Percentiles rank a stretch among this genome's conserved stretches.
These are phyloP conservation scores for Tethea ocularis DNA, from an alignment of 2,888 invertebrate genomes.

Conservation along the genomic window DNA sequence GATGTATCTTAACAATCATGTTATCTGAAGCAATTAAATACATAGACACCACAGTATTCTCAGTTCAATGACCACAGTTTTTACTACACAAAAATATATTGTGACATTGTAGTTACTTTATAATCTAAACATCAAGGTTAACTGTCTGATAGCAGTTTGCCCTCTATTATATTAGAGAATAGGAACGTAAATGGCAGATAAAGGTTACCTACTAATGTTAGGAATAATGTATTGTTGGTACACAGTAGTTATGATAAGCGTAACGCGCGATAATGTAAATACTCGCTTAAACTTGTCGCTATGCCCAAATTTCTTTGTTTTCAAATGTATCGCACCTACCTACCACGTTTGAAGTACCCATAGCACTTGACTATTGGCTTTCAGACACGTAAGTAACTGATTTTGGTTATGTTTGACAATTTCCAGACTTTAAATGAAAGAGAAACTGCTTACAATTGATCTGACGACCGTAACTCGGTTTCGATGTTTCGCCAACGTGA, in stretches of 20 bases:
- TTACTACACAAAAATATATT: not conserved
- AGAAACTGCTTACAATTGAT: not conserved
- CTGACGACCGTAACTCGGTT: not conserved
- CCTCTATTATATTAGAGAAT: not conserved
- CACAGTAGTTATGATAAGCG: not conserved
- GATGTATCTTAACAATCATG: not conserved
- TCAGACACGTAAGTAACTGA: not conserved
- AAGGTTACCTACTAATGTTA: not conserved
- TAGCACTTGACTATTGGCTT: not conserved
- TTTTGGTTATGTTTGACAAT: not conserved
- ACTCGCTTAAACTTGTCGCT: not conserved
- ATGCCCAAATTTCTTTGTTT: not conserved
- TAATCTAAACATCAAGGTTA: constrained; percentile 1
- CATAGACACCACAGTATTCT: not conserved
- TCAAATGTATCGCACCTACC: not conserved
- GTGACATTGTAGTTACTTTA: not conserved
- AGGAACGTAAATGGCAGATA: not conserved
- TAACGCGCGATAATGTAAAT: not conserved
- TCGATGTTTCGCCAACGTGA: not conserved
- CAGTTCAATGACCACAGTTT: not conserved
- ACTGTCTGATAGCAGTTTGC: not conserved
- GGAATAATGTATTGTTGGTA: not conserved
- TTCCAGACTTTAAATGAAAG: not conserved
- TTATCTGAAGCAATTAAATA: not conserved
- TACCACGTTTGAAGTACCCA: not conserved